Evolutionary conservation across 2,888 invertebrate species (phyloP).

Genomic region (Hoplodrina ambigua): DNA sequence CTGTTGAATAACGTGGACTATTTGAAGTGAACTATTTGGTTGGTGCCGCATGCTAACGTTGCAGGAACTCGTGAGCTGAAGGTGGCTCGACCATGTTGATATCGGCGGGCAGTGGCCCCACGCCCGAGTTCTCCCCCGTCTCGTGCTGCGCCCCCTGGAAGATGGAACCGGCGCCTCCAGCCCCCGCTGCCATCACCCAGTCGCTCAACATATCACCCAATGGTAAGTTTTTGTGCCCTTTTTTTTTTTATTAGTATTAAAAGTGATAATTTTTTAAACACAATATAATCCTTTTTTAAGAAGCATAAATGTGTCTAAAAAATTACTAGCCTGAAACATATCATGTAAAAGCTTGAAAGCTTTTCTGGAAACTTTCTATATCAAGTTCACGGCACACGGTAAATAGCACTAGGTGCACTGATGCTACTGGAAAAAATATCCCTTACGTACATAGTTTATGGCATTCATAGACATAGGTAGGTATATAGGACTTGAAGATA

Average conservation of each 20-base stretch:
- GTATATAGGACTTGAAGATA: not conserved
- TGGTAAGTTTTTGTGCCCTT: slow-evolving; percentile 73
- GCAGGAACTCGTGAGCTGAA: slow-evolving; percentile 73
- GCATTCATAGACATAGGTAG: too few relatives aligned
- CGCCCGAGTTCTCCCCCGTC: slow-evolving; percentile 90
- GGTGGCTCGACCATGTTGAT: slow-evolving; percentile 91
- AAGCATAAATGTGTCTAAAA: not conserved
- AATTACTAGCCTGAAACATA: too few relatives aligned
- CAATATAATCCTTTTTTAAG: not conserved
- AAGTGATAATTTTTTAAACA: not conserved
- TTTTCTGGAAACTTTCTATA: not conserved
- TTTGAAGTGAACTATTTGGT: slow-evolving; percentile 76
- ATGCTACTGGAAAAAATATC: not conserved
- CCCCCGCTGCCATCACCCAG: slow-evolving; percentile 86
- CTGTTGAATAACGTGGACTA: slow-evolving; percentile 74
- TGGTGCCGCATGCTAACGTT: slow-evolving; percentile 80
- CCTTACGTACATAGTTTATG: not conserved
- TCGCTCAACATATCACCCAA: slow-evolving; percentile 91
- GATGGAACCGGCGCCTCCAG: slow-evolving; percentile 91
- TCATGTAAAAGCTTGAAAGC: not conserved
- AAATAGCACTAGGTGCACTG: not conserved
- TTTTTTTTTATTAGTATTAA: not conserved
- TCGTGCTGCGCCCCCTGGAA: slow-evolving; percentile 92
- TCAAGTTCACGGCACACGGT: too few relatives aligned
- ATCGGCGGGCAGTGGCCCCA: slow-evolving; percentile 91